phyloP scores from a whole-genome alignment of 1,140 invertebrate genomes.

The Cotesia chilonis region DNA sequence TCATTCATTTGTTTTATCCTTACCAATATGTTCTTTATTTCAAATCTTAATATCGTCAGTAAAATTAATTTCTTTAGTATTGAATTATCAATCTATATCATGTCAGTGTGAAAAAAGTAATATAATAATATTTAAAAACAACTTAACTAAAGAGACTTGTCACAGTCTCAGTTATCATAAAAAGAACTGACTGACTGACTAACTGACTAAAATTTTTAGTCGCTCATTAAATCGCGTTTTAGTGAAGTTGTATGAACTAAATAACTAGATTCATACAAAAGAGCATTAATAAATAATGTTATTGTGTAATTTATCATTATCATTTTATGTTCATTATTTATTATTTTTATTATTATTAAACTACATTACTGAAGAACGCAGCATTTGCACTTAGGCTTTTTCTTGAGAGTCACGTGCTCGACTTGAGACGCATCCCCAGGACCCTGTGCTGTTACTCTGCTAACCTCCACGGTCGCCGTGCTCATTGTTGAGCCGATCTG shows the following conservation, averaged over 20 bases:
- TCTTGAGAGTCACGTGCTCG: constrained; percentile 86
- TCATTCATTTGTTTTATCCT: no score
- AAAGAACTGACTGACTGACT: no score
- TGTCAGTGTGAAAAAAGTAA: no score
- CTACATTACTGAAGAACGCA: constrained; percentile 83
- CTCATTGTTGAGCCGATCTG: constrained; percentile 54
- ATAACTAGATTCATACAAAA: background rate
- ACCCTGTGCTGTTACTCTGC: constrained; percentile 74
- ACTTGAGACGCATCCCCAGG: constrained; percentile 80
- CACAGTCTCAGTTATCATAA: constrained; percentile 8
- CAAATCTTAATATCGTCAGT: no score
- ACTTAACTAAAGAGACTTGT: background rate
- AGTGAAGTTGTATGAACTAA: no score
- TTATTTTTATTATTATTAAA: constrained; percentile 10
- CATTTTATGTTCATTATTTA: constrained; percentile 16
- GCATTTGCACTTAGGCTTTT: constrained; percentile 90
- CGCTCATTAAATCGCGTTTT: constrained; percentile 7
- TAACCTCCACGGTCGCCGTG: constrained; percentile 75
- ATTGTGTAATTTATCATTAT: constrained; percentile 18
- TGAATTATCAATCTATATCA: no score
- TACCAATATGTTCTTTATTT: no score
- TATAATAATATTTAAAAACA: constrained; percentile 26
- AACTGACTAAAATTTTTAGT: constrained; percentile 35
- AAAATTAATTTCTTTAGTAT: no score
- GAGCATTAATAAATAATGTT: constrained; percentile 38